phyloP scores from a whole-genome alignment of 2,113 vertebrate genomes.

The Gymnogyps californianus region DNA sequence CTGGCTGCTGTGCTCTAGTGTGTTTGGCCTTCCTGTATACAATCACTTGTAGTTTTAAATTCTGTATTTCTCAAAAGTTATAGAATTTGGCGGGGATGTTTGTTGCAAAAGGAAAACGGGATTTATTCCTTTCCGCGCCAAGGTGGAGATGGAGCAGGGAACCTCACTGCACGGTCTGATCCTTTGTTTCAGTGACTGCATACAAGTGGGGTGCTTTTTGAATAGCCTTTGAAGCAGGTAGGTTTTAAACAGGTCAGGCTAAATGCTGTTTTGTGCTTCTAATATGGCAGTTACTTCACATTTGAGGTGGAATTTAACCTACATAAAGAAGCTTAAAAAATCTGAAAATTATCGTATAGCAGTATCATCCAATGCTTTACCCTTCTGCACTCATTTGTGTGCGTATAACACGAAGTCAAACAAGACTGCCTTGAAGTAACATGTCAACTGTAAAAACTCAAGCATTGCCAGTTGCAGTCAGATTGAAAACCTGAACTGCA shows the following conservation, averaged over 20 bases:
- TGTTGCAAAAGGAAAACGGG: background rate
- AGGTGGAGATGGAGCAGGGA: background rate
- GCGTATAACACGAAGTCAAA: fast-evolving
- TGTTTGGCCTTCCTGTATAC: background rate
- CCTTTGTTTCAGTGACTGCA: background rate
- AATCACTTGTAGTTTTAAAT: background rate
- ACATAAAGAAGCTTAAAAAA: background rate
- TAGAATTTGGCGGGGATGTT: fast-evolving
- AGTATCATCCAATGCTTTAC: background rate
- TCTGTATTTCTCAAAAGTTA: background rate
- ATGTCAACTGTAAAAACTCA: background rate
- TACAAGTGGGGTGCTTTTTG: background rate
- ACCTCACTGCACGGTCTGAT: background rate
- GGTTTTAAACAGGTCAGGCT: background rate
- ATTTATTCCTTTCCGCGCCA: background rate
- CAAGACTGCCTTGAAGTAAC: background rate
- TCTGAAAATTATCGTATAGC: background rate
- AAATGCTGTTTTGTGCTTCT: background rate
- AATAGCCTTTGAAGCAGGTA: background rate
- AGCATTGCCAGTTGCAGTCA: background rate
- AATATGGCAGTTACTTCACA: background rate
- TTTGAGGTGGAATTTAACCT: background rate
- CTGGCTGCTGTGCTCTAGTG: background rate
- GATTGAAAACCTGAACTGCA: background rate
- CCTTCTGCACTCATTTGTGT: background rate